Evolutionary conservation across 2,888 invertebrate species (phyloP).

Genomic region (Terebella lapidaria): DNA sequence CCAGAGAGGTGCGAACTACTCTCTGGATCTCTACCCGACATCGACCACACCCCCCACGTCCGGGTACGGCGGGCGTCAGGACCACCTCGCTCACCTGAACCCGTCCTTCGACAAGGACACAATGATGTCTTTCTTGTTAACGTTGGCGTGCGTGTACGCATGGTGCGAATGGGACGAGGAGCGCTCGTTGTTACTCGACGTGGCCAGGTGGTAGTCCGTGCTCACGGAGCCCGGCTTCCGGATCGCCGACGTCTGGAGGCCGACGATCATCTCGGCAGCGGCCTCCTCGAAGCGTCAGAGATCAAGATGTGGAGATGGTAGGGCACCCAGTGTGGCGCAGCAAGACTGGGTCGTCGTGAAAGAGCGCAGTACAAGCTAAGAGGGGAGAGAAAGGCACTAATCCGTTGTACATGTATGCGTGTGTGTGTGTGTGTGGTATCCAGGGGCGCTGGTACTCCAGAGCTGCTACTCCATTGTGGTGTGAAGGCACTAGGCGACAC

Average conservation of each 20-base stretch:
- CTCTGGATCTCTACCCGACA: too few relatives aligned
- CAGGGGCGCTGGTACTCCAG: too few relatives aligned
- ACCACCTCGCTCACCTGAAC: not conserved
- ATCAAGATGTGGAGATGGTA: not conserved
- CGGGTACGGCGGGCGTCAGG: too few relatives aligned
- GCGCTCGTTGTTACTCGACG: not conserved
- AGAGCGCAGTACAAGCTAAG: not conserved
- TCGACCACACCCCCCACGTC: too few relatives aligned
- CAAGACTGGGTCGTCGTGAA: not conserved
- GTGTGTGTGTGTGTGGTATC: too few relatives aligned
- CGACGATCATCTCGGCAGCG: slow-evolving; percentile 9
- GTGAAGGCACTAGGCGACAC: too few relatives aligned
- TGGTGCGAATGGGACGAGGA: too few relatives aligned
- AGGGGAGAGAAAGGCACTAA: not conserved
- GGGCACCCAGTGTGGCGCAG: not conserved
- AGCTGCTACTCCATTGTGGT: too few relatives aligned
- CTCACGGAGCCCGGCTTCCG: slow-evolving; percentile 1
- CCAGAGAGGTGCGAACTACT: too few relatives aligned
- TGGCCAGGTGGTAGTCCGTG: slow-evolving; percentile 3
- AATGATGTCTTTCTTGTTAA: not conserved
- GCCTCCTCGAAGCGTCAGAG: not conserved
- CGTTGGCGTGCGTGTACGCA: too few relatives aligned
- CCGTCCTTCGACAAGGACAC: not conserved
- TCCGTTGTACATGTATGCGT: too few relatives aligned
- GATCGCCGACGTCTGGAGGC: slow-evolving; percentile 11